These are phyloP conservation scores for Drosophila affinis DNA, from an alignment of 2,888 invertebrate genomes.

Conservation along the genomic window DNA sequence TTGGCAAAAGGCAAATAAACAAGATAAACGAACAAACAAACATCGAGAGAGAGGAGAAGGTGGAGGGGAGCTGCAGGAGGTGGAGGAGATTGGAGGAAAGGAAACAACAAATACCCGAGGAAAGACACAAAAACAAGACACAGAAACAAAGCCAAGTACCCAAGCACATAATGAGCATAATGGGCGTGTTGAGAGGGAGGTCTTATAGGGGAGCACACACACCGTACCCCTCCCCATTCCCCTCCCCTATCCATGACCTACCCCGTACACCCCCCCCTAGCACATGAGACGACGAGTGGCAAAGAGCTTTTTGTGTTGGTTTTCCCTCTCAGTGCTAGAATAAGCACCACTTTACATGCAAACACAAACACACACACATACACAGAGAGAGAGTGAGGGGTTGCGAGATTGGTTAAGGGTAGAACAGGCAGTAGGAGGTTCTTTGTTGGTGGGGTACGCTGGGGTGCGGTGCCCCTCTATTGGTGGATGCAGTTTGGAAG, in stretches of 20 bases:
- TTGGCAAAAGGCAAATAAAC: constrained; percentile 65
- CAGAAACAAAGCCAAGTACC: constrained; percentile 48
- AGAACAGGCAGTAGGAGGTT: background rate
- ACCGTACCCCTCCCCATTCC: background rate
- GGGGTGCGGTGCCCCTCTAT: constrained; percentile 18
- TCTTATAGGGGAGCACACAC: constrained; percentile 9
- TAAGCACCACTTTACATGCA: constrained; percentile 62
- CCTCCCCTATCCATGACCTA: background rate
- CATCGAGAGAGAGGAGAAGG: constrained; percentile 9
- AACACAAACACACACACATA: constrained; percentile 31
- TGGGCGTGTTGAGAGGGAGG: constrained; percentile 48
- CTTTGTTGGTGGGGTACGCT: too few species aligned
- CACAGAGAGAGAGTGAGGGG: background rate
- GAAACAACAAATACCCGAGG: constrained; percentile 6
- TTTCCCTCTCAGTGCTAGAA: constrained; percentile 44
- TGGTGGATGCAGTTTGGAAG: constrained; percentile 49
- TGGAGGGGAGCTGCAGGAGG: background rate
- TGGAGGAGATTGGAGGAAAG: constrained; percentile 1
- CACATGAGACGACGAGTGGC: constrained; percentile 46
- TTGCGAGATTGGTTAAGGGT: background rate
- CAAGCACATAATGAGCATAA: constrained; percentile 70
- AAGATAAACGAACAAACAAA: constrained; percentile 59
- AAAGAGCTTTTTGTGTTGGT: constrained; percentile 58
- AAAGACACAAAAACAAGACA: constrained; percentile 60
- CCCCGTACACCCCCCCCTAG: constrained; percentile 6